A percentile compares a stretch with the other conserved stretches of the same genome.
phyloP scores from a whole-genome alignment of 2,888 invertebrate species.

The Diloba caeruleocephala region DNA sequence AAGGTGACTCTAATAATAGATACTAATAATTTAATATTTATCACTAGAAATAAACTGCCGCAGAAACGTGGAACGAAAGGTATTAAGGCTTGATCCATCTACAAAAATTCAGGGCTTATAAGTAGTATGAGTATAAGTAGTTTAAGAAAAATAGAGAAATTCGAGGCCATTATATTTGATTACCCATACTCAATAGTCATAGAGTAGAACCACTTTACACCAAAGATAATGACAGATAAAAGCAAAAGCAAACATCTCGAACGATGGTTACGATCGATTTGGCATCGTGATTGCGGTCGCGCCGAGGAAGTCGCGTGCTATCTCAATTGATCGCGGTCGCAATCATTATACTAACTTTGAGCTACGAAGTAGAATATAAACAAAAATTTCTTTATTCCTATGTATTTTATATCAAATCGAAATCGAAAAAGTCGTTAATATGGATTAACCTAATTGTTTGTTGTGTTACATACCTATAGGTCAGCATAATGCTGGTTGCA shows the following conservation, averaged over 20 bases:
- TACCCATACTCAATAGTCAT: conserved; percentile 49
- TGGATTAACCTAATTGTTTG: too few relatives aligned
- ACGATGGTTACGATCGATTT: conserved; percentile 56
- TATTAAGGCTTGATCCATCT: conserved; percentile 1
- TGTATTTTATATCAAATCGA: too few relatives aligned
- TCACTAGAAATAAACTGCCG: too few relatives aligned
- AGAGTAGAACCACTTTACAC: conserved; percentile 54
- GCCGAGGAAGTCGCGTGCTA: conserved; percentile 80
- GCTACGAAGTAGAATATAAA: conserved; percentile 54
- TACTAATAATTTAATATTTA: too few relatives aligned
- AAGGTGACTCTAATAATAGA: too few relatives aligned
- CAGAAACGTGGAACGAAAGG: too few relatives aligned
- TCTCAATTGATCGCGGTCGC: conserved; percentile 61
- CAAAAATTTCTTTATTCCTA: too few relatives aligned
- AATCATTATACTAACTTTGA: conserved; percentile 60
- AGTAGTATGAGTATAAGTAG: neutral
- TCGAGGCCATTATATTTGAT: conserved; percentile 44
- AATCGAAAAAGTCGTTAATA: too few relatives aligned
- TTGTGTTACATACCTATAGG: too few relatives aligned
- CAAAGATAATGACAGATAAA: conserved; percentile 58
- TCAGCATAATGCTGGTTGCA: too few relatives aligned
- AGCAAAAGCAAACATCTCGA: conserved; percentile 60
- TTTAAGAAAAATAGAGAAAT: conserved; percentile 21
- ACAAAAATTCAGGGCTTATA: conserved; percentile 1
- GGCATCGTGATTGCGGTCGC: conserved; percentile 57